Evolutionary conservation across 2,113 vertebrate species (phyloP).

Genomic region (Numenius arquata): DNA sequence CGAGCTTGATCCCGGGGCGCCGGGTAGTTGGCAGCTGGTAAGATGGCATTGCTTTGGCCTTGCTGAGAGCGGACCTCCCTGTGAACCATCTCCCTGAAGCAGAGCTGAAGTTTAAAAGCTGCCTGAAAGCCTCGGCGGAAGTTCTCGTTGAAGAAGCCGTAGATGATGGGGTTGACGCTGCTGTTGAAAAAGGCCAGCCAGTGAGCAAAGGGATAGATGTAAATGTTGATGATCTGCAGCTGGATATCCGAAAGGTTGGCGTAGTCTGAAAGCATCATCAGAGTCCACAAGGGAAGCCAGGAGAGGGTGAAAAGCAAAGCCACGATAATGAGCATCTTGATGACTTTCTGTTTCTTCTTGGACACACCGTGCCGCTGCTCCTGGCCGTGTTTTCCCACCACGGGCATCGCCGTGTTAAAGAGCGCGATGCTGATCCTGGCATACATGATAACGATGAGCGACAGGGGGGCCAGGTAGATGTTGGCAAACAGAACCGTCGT

Average conservation of each 20-base stretch:
- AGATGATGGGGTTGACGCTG: slow-evolving; percentile 91
- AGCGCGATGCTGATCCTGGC: slow-evolving; percentile 83
- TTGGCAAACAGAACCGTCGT: slow-evolving; percentile 89
- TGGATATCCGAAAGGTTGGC: slow-evolving; percentile 77
- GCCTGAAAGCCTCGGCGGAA: slow-evolving; percentile 86
- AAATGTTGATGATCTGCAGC: slow-evolving; percentile 85
- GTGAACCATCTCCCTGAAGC: slow-evolving; percentile 58
- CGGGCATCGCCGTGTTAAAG: slow-evolving; percentile 69
- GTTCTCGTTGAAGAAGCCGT: slow-evolving; percentile 91
- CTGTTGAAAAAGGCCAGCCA: slow-evolving; percentile 95
- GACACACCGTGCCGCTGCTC: slow-evolving; percentile 75
- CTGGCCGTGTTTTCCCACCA: slow-evolving; percentile 63
- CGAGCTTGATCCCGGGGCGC: background rate
- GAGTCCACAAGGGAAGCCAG: slow-evolving; percentile 91
- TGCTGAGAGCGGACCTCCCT: slow-evolving; percentile 68
- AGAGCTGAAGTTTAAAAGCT: slow-evolving; percentile 80
- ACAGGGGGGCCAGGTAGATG: slow-evolving; percentile 88
- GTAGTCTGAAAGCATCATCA: slow-evolving; percentile 93
- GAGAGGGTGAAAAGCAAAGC: slow-evolving; percentile 89
- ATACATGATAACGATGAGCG: slow-evolving; percentile 87
- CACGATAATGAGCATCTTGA: slow-evolving; percentile 89
- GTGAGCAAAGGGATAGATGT: slow-evolving; percentile 91
- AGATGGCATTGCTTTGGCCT: slow-evolving; percentile 70
- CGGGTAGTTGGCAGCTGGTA: slow-evolving; percentile 64
- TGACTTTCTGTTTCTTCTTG: slow-evolving; percentile 84